A percentile compares a stretch with the other conserved stretches of the same genome.
Conservation (phyloP, 2,797 vertebrate genomes). For the Orestias chungarensis region DNA sequence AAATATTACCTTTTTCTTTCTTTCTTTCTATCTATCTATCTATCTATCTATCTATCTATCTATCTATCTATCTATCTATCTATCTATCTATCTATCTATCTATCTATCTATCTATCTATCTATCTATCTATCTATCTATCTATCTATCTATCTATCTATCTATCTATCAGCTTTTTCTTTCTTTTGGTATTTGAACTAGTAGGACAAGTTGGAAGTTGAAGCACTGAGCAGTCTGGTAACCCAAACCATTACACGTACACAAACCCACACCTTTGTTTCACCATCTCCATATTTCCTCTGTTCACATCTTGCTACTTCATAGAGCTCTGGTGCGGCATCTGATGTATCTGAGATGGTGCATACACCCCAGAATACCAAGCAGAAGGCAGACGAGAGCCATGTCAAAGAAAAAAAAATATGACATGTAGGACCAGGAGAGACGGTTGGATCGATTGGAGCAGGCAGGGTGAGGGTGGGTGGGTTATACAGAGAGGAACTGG, state of each 20-base stretch:
- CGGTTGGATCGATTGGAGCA: slow-evolving; percentile 74
- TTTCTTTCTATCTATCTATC: no score
- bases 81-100: no score
- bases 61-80: no score
- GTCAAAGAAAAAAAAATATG: slow-evolving; percentile 82
- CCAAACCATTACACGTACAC: not conserved
- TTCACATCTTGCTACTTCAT: slow-evolving; percentile 62
- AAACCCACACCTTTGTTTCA: slow-evolving; percentile 1
- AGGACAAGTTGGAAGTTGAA: no score
- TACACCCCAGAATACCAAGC: slow-evolving; percentile 80
- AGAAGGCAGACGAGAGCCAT: slow-evolving; percentile 66
- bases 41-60: no score
- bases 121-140: no score
- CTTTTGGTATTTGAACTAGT: no score
- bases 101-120: no score
- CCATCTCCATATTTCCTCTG: slow-evolving; percentile 35
- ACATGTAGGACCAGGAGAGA: slow-evolving; percentile 78
- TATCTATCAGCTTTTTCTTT: not conserved
- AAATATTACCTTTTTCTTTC: no score
- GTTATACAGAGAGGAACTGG: slow-evolving; percentile 36
- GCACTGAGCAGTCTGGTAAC: slow-evolving; percentile 58
- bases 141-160: no score
- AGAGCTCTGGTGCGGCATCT: slow-evolving; percentile 73
- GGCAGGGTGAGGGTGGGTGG: slow-evolving; percentile 19
- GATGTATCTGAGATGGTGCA: slow-evolving; percentile 80